Evolutionary conservation across 2,888 invertebrate species (phyloP), one percentile per base, ranked within the genome.

Genomic region (Sphaerophoria rueppellii): DNA sequence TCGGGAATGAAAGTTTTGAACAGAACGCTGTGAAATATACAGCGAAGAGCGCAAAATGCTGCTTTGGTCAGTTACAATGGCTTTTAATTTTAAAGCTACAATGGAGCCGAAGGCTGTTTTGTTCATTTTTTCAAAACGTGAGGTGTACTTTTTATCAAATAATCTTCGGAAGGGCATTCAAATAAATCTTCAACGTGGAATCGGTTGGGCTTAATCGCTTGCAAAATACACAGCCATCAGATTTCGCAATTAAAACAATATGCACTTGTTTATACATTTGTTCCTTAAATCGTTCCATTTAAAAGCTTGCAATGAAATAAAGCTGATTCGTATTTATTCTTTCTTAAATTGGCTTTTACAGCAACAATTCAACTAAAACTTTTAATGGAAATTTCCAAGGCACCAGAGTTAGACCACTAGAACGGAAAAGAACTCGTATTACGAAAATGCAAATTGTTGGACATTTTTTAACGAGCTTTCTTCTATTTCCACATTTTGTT

Each of bases 41-140:
- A 43, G 34, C 35, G 50, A 50, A 65, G 48, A 65, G 50, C 50
- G 35, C 50, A 65, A 65, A 50, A 65, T 50, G 34, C 65, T 65
- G 65, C 50, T 65, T 65, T 46, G 65, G 65, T 65, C 65, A 65
- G 50, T 65, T 50, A 65, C 65, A 65, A 65, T 65, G 37, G 65
- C 50, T 65, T 1, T 24, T 24, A 35, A 50, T 65, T 65, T 65
- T 50, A 16, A 63, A 50, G 35, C 50, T 16, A 65, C 65, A 65
- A 50, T 65, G 63, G 50, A 65, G 63, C 63, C 34, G 11, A 50
- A 50, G 16, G 65, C 65, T 65, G 50, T 50, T 24, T 65, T 65
- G 65, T 65, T 65, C 12, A 7, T 65, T 34, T 50, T 16, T 50
- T 50, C 50, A 37, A 65, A 65, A 50, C 50, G 11, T 14, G 35